phyloP scores from a whole-genome alignment of 2,113 vertebrate species.

The Hydrochoerus hydrochaeris region DNA sequence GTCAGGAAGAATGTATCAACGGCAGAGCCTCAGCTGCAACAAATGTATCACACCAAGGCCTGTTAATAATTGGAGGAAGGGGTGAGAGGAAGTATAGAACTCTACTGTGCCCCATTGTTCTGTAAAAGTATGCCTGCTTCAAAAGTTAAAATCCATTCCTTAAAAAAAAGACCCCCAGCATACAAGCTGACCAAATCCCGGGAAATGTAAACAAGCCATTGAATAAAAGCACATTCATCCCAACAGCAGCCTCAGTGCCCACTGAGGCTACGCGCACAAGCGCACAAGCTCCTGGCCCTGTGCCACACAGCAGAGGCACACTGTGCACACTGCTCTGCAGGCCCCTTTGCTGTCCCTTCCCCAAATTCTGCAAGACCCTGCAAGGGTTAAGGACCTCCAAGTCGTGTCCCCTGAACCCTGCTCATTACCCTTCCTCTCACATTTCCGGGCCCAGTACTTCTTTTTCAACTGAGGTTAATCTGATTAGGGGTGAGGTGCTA shows the following conservation, averaged over 20 bases:
- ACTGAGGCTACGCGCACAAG: rapidly evolving
- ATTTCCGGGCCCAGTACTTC: not conserved
- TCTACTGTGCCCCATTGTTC: not conserved
- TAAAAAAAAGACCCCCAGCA: not conserved
- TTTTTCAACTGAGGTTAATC: slow-evolving; percentile 64
- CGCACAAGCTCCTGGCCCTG: rapidly evolving
- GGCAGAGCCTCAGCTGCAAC: not conserved
- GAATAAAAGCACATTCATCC: rapidly evolving
- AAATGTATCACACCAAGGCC: not conserved
- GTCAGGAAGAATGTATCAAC: not conserved
- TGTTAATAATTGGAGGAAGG: not conserved
- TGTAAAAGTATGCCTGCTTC: not conserved
- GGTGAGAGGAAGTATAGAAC: not conserved
- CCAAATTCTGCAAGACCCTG: not conserved
- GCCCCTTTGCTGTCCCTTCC: not conserved
- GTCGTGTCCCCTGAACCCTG: not conserved
- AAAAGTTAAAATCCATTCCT: not conserved
- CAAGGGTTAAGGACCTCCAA: slow-evolving; percentile 41
- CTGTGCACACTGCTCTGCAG: rapidly evolving
- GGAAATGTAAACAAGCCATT: not conserved
- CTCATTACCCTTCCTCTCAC: not conserved
- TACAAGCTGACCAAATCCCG: not conserved
- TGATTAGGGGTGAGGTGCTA: slow-evolving; percentile 77
- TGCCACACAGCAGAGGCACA: rapidly evolving
- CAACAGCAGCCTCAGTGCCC: not conserved